Evolutionary conservation across 2,888 invertebrate genomes (phyloP), one percentile per base, ranked within the genome.

Genomic region (Tetanocera ferruginea): DNA sequence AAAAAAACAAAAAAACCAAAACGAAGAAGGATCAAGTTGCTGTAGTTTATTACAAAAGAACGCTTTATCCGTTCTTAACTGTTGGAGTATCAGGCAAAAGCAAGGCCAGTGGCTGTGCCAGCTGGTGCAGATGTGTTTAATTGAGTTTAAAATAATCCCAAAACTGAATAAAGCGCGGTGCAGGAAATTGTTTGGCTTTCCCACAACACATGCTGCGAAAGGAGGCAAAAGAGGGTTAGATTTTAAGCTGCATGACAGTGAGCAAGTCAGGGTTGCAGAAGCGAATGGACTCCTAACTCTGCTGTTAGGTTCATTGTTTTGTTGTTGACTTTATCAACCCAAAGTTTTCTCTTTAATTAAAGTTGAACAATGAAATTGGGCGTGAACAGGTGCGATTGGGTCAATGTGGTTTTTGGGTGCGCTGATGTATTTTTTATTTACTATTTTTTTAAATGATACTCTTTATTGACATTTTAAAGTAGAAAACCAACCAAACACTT

Each of bases 131-230:
- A 69, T 71, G 78, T 74, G 75, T 80, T 80, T 80, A 80, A 80
- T 80, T 80, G 80, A 80, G 80, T 80, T 80, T 74, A 76, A 80
- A 80, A 78, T 80, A 80, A 76, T 78, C 78, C 66, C 69, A 51
- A 70, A 66, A 72, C 37, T 28, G 64, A 55, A 77, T 57, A 66
- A 72, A 72, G 43, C 72, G 55, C 51, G 43, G 1, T 37, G 60
- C 19, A 49, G 23, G 43, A 52, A 67, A 70, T 34, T 64, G 76
- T 37, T 52, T 31, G 52, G 52, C 67, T 67, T 55, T 55, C 31
- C 60, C 49, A 17, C 73, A 17, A 6, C 19, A 19, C 43, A 74
- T 43, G 23, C 69, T n/a, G 25, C 19, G 11, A 69, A 43, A 25
- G 17, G 28, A 31, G 37, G 0, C 9, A 19, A 8, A 3, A 8